phyloP scores from a whole-genome alignment of 35 echinoderm and acorn worm species.

The Heliocidaris tuberculata region DNA sequence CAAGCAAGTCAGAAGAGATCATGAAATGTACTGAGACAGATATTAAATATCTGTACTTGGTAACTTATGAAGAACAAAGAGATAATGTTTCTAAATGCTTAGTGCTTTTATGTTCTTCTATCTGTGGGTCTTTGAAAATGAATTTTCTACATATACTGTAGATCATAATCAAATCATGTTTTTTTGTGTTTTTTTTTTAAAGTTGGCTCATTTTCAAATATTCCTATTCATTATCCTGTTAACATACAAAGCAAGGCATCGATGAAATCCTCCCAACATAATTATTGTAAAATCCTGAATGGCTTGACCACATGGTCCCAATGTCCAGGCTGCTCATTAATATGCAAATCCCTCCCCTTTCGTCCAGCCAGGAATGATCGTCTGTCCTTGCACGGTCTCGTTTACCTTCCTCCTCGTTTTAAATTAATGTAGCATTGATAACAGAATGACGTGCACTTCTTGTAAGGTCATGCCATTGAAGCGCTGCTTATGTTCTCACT shows the following conservation, averaged over 20 bases:
- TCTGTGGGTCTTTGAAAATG: too few relatives aligned
- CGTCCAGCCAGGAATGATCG: constrained; percentile 7
- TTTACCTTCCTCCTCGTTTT: not conserved
- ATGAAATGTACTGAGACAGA: too few relatives aligned
- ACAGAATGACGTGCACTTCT: constrained; percentile 18
- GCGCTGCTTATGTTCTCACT: not conserved
- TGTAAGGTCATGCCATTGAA: constrained; percentile 27
- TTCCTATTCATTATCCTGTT: not conserved
- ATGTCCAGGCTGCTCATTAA: constrained; percentile 6
- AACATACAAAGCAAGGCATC: not conserved
- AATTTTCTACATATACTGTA: too few relatives aligned
- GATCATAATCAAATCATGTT: too few relatives aligned
- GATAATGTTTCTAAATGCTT: too few relatives aligned
- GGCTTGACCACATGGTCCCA: constrained; percentile 15
- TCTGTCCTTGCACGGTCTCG: constrained; percentile 16
- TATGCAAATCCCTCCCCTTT: not conserved
- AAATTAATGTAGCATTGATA: constrained; percentile 43
- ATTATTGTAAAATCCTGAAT: constrained; percentile 18
- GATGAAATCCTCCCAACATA: not conserved
- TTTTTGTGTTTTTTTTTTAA: too few relatives aligned
- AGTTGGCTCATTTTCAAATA: not conserved
- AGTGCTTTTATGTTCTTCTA: too few relatives aligned
- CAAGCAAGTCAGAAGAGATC: too few relatives aligned
- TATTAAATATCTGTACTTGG: too few relatives aligned
- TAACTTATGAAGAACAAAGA: too few relatives aligned